Percentiles rank a stretch among this genome's conserved stretches.
These are phyloP conservation scores for Serripes groenlandicus DNA, from an alignment of 2,888 invertebrate species.

Conservation along the genomic window DNA sequence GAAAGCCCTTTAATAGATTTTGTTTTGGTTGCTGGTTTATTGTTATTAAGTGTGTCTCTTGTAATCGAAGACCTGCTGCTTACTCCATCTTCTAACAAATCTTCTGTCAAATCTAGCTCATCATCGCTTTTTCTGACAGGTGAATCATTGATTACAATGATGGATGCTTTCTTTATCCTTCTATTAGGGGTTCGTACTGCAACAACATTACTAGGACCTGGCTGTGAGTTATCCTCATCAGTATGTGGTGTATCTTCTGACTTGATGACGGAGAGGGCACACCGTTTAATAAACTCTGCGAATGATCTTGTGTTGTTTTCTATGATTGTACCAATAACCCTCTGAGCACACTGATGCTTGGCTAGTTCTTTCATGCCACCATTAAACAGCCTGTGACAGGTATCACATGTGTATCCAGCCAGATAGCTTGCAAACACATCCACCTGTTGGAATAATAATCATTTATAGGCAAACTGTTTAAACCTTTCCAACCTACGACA, in stretches of 20 bases:
- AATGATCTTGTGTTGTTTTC: constrained; percentile 66
- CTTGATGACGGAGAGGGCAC: constrained; percentile 61
- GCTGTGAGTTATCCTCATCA: not conserved
- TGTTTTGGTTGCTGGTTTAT: not conserved
- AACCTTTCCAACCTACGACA: no score
- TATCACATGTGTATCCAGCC: constrained; percentile 60
- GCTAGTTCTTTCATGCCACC: constrained; percentile 36
- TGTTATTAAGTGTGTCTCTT: no score
- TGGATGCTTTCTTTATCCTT: not conserved
- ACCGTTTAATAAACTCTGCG: constrained; percentile 68
- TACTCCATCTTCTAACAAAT: not conserved
- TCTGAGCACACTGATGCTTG: constrained; percentile 63
- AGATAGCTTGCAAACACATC: constrained; percentile 72
- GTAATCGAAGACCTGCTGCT: not conserved
- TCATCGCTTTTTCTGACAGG: not conserved
- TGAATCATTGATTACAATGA: not conserved
- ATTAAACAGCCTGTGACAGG: constrained; percentile 66
- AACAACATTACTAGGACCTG: constrained; percentile 6
- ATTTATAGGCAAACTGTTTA: no score
- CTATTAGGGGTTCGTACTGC: not conserved
- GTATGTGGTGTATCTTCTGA: not conserved
- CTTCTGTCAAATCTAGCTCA: constrained; percentile 4
- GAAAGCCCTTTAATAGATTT: no score
- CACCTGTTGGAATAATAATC: no score
- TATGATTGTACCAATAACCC: constrained; percentile 57